Evolutionary conservation across 2,113 vertebrate genomes (phyloP), one percentile per base, ranked within the genome.

Genomic region (Percina caprodes): DNA sequence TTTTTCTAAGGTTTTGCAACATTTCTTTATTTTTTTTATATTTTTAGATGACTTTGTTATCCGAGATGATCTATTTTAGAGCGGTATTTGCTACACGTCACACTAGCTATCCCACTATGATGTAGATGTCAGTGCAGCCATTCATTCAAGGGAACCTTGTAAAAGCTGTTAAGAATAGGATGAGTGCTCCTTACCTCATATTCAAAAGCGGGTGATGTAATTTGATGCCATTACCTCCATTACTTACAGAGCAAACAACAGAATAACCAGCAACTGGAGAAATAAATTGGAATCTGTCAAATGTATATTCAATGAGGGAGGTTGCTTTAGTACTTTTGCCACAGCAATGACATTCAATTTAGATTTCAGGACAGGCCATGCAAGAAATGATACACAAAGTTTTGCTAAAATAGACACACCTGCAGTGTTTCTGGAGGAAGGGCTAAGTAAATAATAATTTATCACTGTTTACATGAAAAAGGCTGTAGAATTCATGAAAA

Each of bases 251-350:
- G 54, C 63, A 87, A 79, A 77, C 80, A 70, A 77, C 49, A 70
- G 73, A 52, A 84, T 74, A 82, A 84, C 35, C 61, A 83, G 84
- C 19, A 66, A 70, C 46, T 35, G 8, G 26, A 86, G 77, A 76
- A 67, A 84, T 75, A 63, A 49, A 88, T 87, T 71, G 66, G 48
- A 80, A 85, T 81, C 70, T 61, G 55, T 84, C 55, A 68, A 82
- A 91, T 88, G 66, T 35, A 91, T 91, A 84, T 86, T 91, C 89
- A 78, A 91, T 83, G 80, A 79, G 65, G 7, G 21, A 9, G 69
- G 74, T 61, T 0, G n/a, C 62, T 69, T 86, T 74, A 80, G 61
- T 59, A 83, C 70, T 70, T 82, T 79, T 54, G 42, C 69, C 52
- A 80, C n/a, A 30, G 75, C 75, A 55, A 49, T 67, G 55, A 71